phyloP scores from a whole-genome alignment of 1,140 invertebrate species.

The Lethrus apterus region DNA sequence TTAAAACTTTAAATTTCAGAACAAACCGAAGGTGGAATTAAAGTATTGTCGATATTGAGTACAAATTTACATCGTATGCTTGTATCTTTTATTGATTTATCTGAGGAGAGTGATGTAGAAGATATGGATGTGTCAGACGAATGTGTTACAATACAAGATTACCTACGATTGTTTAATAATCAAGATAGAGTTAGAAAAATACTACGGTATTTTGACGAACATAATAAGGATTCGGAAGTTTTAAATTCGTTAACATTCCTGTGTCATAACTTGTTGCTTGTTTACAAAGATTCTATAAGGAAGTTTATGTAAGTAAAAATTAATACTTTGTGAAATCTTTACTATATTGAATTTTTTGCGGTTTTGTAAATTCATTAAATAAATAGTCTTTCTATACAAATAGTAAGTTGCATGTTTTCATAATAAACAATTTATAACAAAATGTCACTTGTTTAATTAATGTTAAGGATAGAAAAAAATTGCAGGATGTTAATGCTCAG shows the following conservation, averaged over 20 bases:
- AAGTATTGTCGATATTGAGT: conserved; percentile 32
- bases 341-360: too few species aligned
- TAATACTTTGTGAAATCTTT: too few species aligned
- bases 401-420: too few species aligned
- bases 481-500: too few species aligned
- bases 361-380: too few species aligned
- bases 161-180: conserved; percentile 34
- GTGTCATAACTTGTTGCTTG: conserved; percentile 37
- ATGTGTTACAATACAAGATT: conserved; percentile 31
- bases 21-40: conserved; percentile 31
- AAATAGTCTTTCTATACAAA: too few species aligned
- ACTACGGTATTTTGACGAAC: conserved; percentile 31
- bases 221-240: conserved; percentile 31
- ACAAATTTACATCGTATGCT: conserved; percentile 26
- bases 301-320: conserved; percentile 38
- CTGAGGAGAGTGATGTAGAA: conserved; percentile 35
- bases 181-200: conserved; percentile 34
- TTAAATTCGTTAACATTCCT: conserved; percentile 31
- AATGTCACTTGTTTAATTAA: too few species aligned
- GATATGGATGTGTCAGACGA: conserved; percentile 30
- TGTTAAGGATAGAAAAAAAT: too few species aligned
- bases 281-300: conserved; percentile 38
- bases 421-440: too few species aligned
- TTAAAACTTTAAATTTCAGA: conserved; percentile 24
- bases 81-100: conserved; percentile 21